Evolutionary conservation across 2,888 invertebrate genomes (phyloP), one percentile per base, ranked within the genome.

Genomic region (Celastrina argiolus): DNA sequence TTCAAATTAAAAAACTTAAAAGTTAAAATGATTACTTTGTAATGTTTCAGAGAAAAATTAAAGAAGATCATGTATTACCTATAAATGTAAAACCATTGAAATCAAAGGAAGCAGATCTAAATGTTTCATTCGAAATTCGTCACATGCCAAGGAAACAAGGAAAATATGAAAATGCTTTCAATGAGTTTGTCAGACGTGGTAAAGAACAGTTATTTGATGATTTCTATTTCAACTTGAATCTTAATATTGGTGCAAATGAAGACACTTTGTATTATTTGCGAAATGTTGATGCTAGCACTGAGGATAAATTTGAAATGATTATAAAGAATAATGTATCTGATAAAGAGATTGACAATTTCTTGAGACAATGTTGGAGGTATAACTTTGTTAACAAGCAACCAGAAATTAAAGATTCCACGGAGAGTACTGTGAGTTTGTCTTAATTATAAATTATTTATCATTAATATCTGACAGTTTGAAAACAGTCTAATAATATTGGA

Each of bases 331-430:
- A 79, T 1, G 81, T 80, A 1, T 81, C 85, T 0, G 83, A 86
- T 71, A 87, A 88, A 5, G 89, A 91, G 68, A 77, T 90, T 2
- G 87, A 88, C 65, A 83, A 84, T 68, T 88, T 89, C 69, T 73
- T 89, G 64, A 83, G 83, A 71, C 87, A 87, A 56, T 88, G 89
- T 64, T 91, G 90, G 90, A 79, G 83, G 67, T 88, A 85, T 71
- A 85, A 87, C 69, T 81, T 79, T 73, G 76, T 89, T 28, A 73
- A 80, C 64, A 84, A 84, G 36, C 82, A 84, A 36, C 74, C 67
- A n/a, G 78, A 75, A 56, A 74, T 22, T n/a, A 78, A 74, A 28
- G 82, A 85, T 10, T 64, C 67, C 0, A 68, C 74, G 26, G 83
- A 84, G 56, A 71, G 66, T 67, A 75, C 74, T 69, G 87, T 87